phyloP scores from a whole-genome alignment of 2,113 vertebrate genomes.

The Zingel zingel region DNA sequence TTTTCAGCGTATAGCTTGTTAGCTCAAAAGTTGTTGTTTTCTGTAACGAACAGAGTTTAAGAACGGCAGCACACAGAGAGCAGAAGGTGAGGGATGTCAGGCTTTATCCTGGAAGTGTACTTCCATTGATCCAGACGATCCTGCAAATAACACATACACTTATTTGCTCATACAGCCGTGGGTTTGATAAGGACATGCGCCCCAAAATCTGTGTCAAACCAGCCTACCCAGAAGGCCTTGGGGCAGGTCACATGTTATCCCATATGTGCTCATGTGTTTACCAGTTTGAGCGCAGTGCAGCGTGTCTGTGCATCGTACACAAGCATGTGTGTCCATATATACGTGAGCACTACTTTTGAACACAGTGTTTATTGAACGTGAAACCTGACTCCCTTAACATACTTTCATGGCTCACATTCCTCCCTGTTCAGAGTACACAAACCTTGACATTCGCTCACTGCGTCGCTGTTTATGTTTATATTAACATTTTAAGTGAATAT shows the following conservation, averaged over 20 bases:
- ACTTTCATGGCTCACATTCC: constrained; percentile 39
- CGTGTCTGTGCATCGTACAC: background rate
- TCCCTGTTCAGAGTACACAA: constrained; percentile 26
- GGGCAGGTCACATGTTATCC: background rate
- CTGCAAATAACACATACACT: background rate
- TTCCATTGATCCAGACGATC: too few relatives aligned
- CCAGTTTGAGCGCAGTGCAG: background rate
- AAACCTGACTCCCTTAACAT: constrained; percentile 44
- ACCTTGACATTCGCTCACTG: constrained; percentile 42
- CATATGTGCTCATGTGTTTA: constrained; percentile 5
- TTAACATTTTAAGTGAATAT: constrained; percentile 58
- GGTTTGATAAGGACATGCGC: background rate
- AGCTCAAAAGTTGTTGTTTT: too few relatives aligned
- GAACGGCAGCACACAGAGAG: too few relatives aligned
- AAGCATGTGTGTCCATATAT: background rate
- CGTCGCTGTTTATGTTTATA: constrained; percentile 52
- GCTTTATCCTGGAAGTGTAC: too few relatives aligned
- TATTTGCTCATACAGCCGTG: constrained; percentile 1
- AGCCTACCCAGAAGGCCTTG: constrained; percentile 18
- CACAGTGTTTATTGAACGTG: constrained; percentile 64
- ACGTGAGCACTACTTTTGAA: background rate
- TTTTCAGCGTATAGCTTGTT: too few relatives aligned
- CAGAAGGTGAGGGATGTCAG: too few relatives aligned
- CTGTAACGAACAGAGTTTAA: too few relatives aligned
- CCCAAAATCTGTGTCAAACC: background rate